Conservation (phyloP, 2,888 invertebrate species). For the Drosophila meridiana region DNA sequence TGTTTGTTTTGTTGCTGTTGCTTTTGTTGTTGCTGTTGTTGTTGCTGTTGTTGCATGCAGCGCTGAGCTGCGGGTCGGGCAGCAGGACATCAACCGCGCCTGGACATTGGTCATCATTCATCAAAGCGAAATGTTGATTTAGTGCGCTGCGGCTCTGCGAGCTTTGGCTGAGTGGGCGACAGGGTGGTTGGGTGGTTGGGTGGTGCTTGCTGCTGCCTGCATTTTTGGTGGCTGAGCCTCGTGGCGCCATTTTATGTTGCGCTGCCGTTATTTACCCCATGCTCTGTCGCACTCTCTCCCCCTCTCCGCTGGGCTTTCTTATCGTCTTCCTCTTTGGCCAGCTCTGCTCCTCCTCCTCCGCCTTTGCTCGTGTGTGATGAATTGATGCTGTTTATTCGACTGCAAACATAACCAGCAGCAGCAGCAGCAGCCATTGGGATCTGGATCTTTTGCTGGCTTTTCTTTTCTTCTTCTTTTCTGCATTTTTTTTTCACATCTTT, state of each 20-base stretch:
- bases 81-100: constrained; percentile 68
- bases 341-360: constrained; percentile 6
- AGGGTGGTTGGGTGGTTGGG: background rate
- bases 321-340: constrained; percentile 28
- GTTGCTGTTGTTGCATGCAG: constrained; percentile 50
- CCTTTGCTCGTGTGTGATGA: constrained; percentile 67
- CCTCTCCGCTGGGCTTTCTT: constrained; percentile 4
- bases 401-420: constrained; percentile 74
- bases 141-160: constrained; percentile 62
- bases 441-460: constrained; percentile 44
- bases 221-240: constrained; percentile 62
- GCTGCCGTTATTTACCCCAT: constrained; percentile 22
- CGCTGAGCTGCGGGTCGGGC: constrained; percentile 46
- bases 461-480: constrained; percentile 19
- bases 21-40: constrained; percentile 10
- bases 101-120: constrained; percentile 83
- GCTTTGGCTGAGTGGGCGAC: background rate
- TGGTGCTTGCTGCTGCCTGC: constrained; percentile 27
- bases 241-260: constrained; percentile 69
- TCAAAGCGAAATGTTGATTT: constrained; percentile 84
- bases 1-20: constrained; percentile 43
- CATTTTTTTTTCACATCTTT: constrained; percentile 15
- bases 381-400: constrained; percentile 80
- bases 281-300: background rate
- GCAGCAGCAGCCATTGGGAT: constrained; percentile 37